Percentiles rank a stretch among this genome's conserved stretches.
phyloP scores from a whole-genome alignment of 2,888 invertebrate species.

The Deilephila porcellus region DNA sequence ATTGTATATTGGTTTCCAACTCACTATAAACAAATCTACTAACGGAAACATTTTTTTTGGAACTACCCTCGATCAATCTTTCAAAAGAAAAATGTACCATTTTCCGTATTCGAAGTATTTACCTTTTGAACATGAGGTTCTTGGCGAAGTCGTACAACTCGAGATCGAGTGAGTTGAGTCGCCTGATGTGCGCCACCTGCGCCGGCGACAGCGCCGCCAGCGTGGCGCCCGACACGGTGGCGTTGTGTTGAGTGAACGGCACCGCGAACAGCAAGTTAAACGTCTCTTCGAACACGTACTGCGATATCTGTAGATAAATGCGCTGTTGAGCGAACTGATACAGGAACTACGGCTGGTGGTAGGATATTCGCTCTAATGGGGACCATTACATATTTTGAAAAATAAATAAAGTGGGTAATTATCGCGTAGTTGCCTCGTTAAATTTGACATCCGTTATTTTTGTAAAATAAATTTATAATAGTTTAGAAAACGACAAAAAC shows the following conservation, averaged over 20 bases:
- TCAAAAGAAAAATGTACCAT: constrained; percentile 23
- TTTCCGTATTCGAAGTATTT: background rate
- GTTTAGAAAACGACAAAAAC: too few species aligned
- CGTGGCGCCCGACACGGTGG: constrained; percentile 93
- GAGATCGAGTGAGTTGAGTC: constrained; percentile 94
- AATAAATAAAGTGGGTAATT: too few species aligned
- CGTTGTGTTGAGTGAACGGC: constrained; percentile 96
- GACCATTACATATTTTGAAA: too few species aligned
- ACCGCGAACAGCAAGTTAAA: constrained; percentile 95
- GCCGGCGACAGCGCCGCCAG: constrained; percentile 90
- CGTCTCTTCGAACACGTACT: constrained; percentile 97
- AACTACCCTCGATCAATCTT: background rate
- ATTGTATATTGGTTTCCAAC: too few species aligned
- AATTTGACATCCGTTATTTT: too few species aligned
- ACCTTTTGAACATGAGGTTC: constrained; percentile 92
- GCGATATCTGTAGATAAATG: constrained; percentile 86
- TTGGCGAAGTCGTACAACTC: constrained; percentile 97
- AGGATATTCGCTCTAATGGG: too few species aligned
- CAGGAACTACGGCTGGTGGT: too few species aligned
- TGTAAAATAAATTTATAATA: too few species aligned
- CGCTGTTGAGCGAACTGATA: too few species aligned
- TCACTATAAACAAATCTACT: too few species aligned
- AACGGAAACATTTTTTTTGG: too few species aligned
- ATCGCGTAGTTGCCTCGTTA: too few species aligned
- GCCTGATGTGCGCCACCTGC: constrained; percentile 90